Conservation (phyloP, 2,888 invertebrate genomes). For the Luffia ferchaultella region DNA sequence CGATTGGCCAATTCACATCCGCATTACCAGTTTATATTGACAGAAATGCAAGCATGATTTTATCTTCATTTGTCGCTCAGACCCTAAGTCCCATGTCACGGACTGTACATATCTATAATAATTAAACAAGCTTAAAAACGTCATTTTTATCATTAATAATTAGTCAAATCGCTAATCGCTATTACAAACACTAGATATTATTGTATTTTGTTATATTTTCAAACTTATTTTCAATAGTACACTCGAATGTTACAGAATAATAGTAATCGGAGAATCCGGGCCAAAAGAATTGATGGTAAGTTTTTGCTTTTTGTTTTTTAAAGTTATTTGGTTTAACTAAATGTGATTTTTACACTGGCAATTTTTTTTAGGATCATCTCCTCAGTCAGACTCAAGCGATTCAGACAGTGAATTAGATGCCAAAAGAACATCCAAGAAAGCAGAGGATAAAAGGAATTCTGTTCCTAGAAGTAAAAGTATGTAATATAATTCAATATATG, state of each 20-base stretch:
- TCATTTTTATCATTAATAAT: too few relatives aligned
- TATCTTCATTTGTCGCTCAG: too few relatives aligned
- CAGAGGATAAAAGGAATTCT: slow-evolving; percentile 35
- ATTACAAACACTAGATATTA: too few relatives aligned
- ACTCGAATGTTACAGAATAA: neutral
- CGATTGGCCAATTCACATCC: too few relatives aligned
- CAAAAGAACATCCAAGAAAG: slow-evolving; percentile 46
- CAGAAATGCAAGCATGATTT: too few relatives aligned
- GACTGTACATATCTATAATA: too few relatives aligned
- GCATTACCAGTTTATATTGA: too few relatives aligned
- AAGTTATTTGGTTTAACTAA: neutral
- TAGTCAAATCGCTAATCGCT: too few relatives aligned
- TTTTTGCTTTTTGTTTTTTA: slow-evolving; percentile 1
- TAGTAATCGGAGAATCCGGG: slow-evolving; percentile 41
- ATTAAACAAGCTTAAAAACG: too few relatives aligned
- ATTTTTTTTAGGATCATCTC: slow-evolving; percentile 39
- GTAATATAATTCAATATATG: slow-evolving; percentile 13
- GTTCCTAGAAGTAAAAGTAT: slow-evolving; percentile 31
- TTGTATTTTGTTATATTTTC: too few relatives aligned
- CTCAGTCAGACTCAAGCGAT: slow-evolving; percentile 53
- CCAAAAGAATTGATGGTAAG: slow-evolving; percentile 52
- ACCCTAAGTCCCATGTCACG: too few relatives aligned
- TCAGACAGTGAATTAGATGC: slow-evolving; percentile 59
- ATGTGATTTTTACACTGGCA: slow-evolving; percentile 2
- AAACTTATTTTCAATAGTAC: too few relatives aligned